phyloP scores from a whole-genome alignment of 2,888 invertebrate species.

The Elysia crispata region DNA sequence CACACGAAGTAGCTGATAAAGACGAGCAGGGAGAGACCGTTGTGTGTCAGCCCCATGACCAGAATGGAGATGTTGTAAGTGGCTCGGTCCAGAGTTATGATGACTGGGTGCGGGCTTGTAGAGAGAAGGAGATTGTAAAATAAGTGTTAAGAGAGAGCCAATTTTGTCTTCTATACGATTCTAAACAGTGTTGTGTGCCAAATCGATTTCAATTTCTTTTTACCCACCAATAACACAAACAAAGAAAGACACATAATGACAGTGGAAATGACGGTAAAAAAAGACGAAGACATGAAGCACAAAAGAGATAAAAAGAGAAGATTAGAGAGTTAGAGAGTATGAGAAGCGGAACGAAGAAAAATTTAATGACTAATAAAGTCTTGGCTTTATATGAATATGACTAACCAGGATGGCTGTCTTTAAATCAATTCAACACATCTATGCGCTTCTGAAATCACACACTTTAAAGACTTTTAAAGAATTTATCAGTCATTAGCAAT shows the following conservation, averaged over 20 bases:
- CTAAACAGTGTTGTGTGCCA: too few relatives aligned
- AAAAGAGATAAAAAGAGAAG: neutral
- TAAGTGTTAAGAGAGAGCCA: too few relatives aligned
- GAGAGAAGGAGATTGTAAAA: too few relatives aligned
- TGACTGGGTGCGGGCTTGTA: slow-evolving; percentile 67
- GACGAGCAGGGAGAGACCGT: slow-evolving; percentile 72
- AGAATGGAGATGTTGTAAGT: slow-evolving; percentile 68
- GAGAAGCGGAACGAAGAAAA: neutral
- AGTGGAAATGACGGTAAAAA: neutral
- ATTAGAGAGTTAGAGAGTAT: neutral
- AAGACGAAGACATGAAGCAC: neutral
- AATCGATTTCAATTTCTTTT: too few relatives aligned
- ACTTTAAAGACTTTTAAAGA: neutral
- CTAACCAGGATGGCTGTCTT: neutral
- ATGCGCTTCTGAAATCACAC: neutral
- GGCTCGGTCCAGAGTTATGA: slow-evolving; percentile 57
- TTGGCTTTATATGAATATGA: neutral
- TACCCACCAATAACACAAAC: too few relatives aligned
- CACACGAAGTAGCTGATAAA: slow-evolving; percentile 76
- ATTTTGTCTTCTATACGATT: too few relatives aligned
- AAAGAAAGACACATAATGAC: neutral
- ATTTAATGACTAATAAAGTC: neutral
- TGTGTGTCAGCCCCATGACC: slow-evolving; percentile 72
- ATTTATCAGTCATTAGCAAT: neutral
- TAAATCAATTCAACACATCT: neutral